phyloP scores from a whole-genome alignment of 2,888 invertebrate species.

The Sinopyrophorus schimmeli region DNA sequence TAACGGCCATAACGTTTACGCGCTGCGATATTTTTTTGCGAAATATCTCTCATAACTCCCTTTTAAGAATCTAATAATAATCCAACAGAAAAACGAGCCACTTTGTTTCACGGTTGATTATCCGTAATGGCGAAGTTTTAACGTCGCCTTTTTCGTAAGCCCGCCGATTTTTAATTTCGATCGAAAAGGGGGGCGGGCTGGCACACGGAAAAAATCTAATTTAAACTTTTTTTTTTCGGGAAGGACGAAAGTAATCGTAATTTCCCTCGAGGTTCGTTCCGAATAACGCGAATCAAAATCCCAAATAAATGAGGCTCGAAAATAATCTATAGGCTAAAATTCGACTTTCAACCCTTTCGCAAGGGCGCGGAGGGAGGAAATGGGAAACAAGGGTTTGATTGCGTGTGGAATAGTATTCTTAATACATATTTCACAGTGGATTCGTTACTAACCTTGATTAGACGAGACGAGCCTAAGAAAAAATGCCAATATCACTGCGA shows the following conservation, averaged over 20 bases:
- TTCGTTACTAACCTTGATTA: conserved; percentile 47
- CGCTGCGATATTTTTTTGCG: conserved; percentile 33
- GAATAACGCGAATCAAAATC: no score
- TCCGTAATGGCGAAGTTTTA: no score
- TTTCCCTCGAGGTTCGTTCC: no score
- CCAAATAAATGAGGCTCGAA: no score
- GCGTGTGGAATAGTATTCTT: no score
- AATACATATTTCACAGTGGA: conserved; percentile 41
- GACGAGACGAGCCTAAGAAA: conserved; percentile 42
- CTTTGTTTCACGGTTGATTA: conserved; percentile 18
- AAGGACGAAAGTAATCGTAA: no score
- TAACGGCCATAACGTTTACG: conserved; percentile 44
- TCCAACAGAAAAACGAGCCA: conserved; percentile 18
- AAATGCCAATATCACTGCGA: conserved; percentile 46
- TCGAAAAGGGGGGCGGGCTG: no score
- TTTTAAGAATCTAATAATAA: conserved; percentile 23
- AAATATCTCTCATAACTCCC: conserved; percentile 17
- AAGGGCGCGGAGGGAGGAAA: background rate
- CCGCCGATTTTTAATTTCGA: no score
- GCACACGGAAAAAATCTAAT: no score
- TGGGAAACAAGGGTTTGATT: conserved; percentile 14
- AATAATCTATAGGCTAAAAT: no score
- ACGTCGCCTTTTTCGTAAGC: no score
- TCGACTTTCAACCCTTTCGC: conserved; percentile 7
- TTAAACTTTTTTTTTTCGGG: no score